Evolutionary conservation across 2,113 vertebrate species (phyloP).

Genomic region (Raja brachyura): DNA sequence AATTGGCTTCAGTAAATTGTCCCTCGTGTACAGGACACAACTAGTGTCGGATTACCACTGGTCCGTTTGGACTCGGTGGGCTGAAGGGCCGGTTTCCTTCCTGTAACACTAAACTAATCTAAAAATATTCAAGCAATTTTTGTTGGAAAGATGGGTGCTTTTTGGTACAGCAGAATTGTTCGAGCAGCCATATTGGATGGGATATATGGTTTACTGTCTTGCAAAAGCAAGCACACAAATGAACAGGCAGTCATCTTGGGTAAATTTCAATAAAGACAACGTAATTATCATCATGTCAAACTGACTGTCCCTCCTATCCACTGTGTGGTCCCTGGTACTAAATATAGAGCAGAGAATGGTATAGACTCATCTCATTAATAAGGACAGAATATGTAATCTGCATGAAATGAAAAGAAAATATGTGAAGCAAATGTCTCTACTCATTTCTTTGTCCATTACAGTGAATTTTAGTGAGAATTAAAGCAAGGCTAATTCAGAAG

Average conservation of each 20-base stretch:
- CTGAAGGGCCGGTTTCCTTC: too few relatives aligned
- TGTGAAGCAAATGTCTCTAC: conserved; percentile 65
- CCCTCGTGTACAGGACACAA: too few relatives aligned
- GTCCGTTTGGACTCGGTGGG: too few relatives aligned
- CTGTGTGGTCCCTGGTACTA: conserved; percentile 73
- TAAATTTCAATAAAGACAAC: conserved; percentile 74
- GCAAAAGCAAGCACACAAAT: conserved; percentile 18
- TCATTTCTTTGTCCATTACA: conserved; percentile 74
- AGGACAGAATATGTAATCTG: conserved; percentile 73
- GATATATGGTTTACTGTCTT: conserved; percentile 6
- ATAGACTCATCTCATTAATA: conserved; percentile 75
- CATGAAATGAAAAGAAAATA: conserved; percentile 68
- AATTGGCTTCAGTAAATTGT: too few relatives aligned
- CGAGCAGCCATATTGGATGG: conserved; percentile 24
- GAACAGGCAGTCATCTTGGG: conserved; percentile 49
- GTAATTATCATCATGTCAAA: conserved; percentile 81
- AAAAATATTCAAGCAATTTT: not conserved
- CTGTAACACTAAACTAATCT: too few relatives aligned
- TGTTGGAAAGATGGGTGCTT: not conserved
- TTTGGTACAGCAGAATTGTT: not conserved
- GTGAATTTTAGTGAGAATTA: conserved; percentile 79
- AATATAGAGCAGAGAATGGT: conserved; percentile 72
- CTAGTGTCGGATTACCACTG: too few relatives aligned
- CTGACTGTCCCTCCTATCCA: conserved; percentile 73
- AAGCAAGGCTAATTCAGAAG: conserved; percentile 75